These are phyloP conservation scores for Mionectes olivaceus DNA, from an alignment of 2,797 vertebrate species.

Conservation along the genomic window DNA sequence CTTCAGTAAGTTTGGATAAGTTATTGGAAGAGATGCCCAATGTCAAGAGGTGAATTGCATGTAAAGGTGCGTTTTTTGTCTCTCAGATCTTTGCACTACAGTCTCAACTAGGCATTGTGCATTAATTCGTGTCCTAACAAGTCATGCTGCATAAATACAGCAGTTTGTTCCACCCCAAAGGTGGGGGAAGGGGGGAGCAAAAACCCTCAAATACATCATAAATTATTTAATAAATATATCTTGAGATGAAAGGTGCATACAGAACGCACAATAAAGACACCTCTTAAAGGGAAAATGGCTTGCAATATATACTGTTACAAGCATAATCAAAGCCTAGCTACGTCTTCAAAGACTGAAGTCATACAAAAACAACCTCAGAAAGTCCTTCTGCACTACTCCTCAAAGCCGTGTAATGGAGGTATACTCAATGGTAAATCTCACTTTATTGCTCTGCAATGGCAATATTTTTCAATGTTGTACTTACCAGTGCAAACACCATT, in stretches of 20 bases:
- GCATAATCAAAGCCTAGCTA: background rate
- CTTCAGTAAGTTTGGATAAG: background rate
- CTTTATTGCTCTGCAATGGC: background rate
- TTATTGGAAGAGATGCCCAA: background rate
- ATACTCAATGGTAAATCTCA: background rate
- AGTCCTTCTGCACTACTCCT: background rate
- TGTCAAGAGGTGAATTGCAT: background rate
- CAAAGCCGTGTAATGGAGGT: background rate
- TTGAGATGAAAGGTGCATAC: background rate
- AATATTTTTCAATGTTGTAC: background rate
- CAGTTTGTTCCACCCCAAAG: background rate
- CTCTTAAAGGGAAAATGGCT: background rate
- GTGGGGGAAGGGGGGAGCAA: accelerated
- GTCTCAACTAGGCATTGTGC: background rate
- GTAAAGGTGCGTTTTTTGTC: background rate
- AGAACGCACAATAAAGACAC: background rate
- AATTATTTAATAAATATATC: background rate
- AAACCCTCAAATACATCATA: background rate
- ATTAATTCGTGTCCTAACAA: background rate
- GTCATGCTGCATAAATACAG: background rate
- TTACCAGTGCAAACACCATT: background rate
- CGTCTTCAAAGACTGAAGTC: background rate
- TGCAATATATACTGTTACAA: background rate
- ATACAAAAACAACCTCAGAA: background rate
- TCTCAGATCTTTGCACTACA: background rate